These are phyloP conservation scores for Drymonia ruficornis DNA, from an alignment of 2,888 invertebrate genomes.

Conservation along the genomic window DNA sequence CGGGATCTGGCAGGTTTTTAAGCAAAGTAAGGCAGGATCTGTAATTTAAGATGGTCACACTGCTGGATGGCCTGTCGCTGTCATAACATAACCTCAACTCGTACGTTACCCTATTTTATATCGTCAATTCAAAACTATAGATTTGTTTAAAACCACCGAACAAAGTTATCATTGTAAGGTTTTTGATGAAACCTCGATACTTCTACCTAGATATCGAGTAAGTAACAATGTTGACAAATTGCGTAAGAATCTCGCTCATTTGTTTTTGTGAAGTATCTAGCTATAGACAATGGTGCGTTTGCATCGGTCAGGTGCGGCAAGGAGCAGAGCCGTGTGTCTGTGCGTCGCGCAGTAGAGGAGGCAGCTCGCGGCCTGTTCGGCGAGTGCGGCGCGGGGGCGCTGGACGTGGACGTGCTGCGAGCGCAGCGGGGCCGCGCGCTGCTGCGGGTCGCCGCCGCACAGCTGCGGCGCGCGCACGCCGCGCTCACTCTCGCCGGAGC, in stretches of 20 bases:
- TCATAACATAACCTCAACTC: background rate
- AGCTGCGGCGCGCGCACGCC: conserved; percentile 16
- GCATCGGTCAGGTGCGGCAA: conserved; percentile 33
- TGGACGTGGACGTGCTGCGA: conserved; percentile 51
- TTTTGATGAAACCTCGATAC: conserved; percentile 46
- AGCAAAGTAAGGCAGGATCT: too few relatives aligned
- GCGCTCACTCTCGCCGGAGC: conserved; percentile 15
- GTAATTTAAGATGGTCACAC: too few relatives aligned
- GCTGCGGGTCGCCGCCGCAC: conserved; percentile 19
- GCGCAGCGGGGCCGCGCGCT: conserved; percentile 68
- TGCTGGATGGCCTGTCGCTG: too few relatives aligned
- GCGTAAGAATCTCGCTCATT: conserved; percentile 18
- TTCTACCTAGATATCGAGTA: conserved; percentile 66
- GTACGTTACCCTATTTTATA: background rate
- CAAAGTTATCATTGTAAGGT: background rate
- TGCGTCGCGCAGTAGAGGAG: conserved; percentile 39
- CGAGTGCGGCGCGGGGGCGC: conserved; percentile 41
- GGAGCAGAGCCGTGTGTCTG: conserved; percentile 32
- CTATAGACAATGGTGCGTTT: too few relatives aligned
- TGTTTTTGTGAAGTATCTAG: background rate
- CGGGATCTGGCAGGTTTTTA: too few relatives aligned
- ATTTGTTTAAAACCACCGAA: too few relatives aligned
- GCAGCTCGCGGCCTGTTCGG: conserved; percentile 46
- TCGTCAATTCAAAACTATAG: too few relatives aligned
- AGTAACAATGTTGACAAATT: conserved; percentile 43